Evolutionary conservation across 2,888 invertebrate genomes (phyloP).

Genomic region (Chymomyza amoena): DNA sequence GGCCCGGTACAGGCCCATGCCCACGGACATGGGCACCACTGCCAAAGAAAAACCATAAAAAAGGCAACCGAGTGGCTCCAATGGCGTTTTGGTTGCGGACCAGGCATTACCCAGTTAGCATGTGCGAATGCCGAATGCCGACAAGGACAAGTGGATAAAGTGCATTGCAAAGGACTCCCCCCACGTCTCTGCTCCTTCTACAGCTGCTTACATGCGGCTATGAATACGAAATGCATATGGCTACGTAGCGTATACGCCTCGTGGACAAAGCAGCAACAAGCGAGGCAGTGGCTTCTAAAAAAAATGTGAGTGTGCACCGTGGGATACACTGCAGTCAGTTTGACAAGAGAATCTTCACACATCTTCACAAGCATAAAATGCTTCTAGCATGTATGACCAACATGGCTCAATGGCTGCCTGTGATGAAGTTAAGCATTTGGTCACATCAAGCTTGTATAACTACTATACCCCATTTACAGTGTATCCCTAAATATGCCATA

Average conservation of each 20-base stretch:
- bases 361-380: too few relatives aligned
- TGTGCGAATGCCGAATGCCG: constrained; percentile 1
- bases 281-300: neutral
- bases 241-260: neutral
- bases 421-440: too few relatives aligned
- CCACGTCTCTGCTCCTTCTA: neutral
- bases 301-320: neutral
- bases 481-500: neutral
- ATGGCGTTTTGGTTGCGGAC: neutral
- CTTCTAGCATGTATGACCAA: too few relatives aligned
- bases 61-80: constrained; percentile 8
- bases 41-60: constrained; percentile 1
- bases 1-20: constrained; percentile 8
- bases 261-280: neutral
- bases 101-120: neutral
- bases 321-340: too few relatives aligned
- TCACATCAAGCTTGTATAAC: too few relatives aligned
- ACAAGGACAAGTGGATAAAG: neutral
- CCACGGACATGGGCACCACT: too few relatives aligned
- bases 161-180: neutral
- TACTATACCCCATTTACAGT: too few relatives aligned
- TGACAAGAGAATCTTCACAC: too few relatives aligned
- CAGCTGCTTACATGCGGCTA: constrained; percentile 46
- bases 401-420: too few relatives aligned
- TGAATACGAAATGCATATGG: constrained; percentile 63